phyloP scores from a whole-genome alignment of 2,888 invertebrate genomes.

The Corbicula japonica region DNA sequence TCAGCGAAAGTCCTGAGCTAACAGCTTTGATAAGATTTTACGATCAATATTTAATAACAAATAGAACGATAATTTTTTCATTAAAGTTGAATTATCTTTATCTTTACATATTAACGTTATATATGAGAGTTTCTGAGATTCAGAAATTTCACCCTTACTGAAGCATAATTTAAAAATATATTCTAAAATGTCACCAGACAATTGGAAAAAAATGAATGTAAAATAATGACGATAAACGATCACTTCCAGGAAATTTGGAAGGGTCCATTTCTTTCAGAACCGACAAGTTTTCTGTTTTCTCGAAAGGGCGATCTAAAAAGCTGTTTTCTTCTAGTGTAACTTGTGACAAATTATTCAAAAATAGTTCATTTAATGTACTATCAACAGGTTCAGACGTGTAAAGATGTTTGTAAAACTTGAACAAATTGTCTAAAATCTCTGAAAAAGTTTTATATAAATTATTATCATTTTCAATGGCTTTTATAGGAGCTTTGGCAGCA shows the following conservation, averaged over 20 bases:
- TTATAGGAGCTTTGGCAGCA: too few relatives aligned
- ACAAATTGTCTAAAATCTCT: background rate
- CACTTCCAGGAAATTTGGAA: slow-evolving; percentile 46
- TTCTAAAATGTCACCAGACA: slow-evolving; percentile 37
- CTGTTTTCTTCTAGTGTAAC: background rate
- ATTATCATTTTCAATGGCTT: background rate
- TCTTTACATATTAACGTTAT: slow-evolving; percentile 66
- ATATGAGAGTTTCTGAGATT: slow-evolving; percentile 40
- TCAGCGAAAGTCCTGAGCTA: slow-evolving; percentile 49
- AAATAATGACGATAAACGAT: slow-evolving; percentile 31
- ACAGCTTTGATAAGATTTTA: slow-evolving; percentile 65
- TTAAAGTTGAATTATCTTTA: slow-evolving; percentile 25
- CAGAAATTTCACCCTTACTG: slow-evolving; percentile 30
- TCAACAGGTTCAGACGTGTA: slow-evolving; percentile 13
- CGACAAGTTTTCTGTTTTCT: background rate
- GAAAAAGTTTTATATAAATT: background rate
- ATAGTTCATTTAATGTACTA: background rate
- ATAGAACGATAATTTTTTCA: too few relatives aligned
- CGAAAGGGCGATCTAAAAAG: background rate
- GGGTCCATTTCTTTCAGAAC: slow-evolving; percentile 9
- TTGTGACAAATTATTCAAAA: slow-evolving; percentile 16
- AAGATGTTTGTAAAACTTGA: background rate
- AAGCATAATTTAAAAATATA: slow-evolving; percentile 19
- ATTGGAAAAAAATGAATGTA: slow-evolving; percentile 28
- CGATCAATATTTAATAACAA: slow-evolving; percentile 65